These are phyloP conservation scores for Tetramorium bicarinatum DNA, from an alignment of 2,888 invertebrate species.

Conservation along the genomic window DNA sequence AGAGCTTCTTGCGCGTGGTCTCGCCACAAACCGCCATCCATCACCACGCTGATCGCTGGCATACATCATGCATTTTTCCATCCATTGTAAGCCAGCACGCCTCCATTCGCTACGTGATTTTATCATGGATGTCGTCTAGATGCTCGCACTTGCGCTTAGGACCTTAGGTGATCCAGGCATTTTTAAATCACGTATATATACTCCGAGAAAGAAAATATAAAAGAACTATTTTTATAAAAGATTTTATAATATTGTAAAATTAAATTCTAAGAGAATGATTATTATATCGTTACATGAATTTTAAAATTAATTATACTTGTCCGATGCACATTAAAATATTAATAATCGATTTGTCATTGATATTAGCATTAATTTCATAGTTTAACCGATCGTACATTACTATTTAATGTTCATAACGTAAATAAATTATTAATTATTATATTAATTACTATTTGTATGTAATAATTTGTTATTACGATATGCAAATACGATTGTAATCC, in stretches of 20 bases:
- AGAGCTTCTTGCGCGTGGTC: constrained; percentile 52
- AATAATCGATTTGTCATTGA: not conserved
- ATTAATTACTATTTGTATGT: not conserved
- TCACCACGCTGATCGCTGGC: constrained; percentile 69
- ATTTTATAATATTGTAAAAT: not conserved
- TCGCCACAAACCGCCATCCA: constrained; percentile 66
- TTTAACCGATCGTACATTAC: too few species aligned
- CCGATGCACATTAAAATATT: not conserved
- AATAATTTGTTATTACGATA: not conserved
- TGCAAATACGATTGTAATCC: not conserved
- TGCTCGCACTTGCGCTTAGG: constrained; percentile 34
- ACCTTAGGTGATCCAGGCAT: constrained; percentile 12
- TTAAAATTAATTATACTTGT: not conserved
- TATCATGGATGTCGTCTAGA: constrained; percentile 59
- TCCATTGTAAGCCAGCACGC: constrained; percentile 59
- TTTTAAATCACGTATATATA: not conserved
- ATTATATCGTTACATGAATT: not conserved
- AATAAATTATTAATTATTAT: not conserved
- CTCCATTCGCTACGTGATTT: constrained; percentile 69
- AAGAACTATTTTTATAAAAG: not conserved
- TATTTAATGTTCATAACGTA: not conserved
- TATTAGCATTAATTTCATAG: not conserved
- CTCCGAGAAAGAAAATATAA: not conserved
- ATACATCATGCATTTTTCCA: constrained; percentile 74
- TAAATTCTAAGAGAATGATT: not conserved